Base-by-base conservation (phyloP, 2,888 invertebrate species). In the Oscheius myriophilus region DNA sequence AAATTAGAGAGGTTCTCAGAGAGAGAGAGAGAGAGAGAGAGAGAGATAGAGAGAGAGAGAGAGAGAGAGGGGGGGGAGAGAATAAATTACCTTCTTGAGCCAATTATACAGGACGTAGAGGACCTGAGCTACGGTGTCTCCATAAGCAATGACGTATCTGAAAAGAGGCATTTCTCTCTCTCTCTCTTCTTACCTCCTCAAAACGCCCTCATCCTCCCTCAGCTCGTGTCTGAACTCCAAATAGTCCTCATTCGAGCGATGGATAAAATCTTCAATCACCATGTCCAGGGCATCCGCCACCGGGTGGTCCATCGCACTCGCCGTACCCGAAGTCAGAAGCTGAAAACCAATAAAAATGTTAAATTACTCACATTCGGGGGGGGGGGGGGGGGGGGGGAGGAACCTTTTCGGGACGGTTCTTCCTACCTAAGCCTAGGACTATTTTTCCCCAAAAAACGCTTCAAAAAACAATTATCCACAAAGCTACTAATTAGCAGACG, bases 41-140 rank as follows among this genome's bases (percentile, higher is more conserved):
- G n/a, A n/a, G n/a, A n/a, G n/a, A n/a, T n/a, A n/a, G n/a, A n/a
- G n/a, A n/a, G n/a, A n/a, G n/a, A n/a, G n/a, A n/a, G n/a, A n/a
- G n/a, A n/a, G n/a, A n/a, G n/a, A n/a, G n/a, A n/a, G n/a, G n/a
- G n/a, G n/a, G n/a, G n/a, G n/a, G n/a, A n/a, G 14, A 16, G 9
- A 55, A 16, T 9, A 53, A 53, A 2, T n/a, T 21, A 59, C 75
- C 46, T 64, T 64, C 21, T 70, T 33, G 23, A 79, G 67, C 81
- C 81, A 81, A 41, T 62, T 23, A 23, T 76, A 43, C n/a, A 81
- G 12, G 1, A 75, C 49, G 62, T 76, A 81, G 0, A 78, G 43
- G 9, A 72, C 49, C 11, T 65, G 23, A 1, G 67, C 21, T 7
- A 79, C 12, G 1, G 58, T 52, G 1, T 58, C 33, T 0, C 79